phyloP scores from a whole-genome alignment of 2,888 invertebrate species.

The Drosophila nr. fundita region DNA sequence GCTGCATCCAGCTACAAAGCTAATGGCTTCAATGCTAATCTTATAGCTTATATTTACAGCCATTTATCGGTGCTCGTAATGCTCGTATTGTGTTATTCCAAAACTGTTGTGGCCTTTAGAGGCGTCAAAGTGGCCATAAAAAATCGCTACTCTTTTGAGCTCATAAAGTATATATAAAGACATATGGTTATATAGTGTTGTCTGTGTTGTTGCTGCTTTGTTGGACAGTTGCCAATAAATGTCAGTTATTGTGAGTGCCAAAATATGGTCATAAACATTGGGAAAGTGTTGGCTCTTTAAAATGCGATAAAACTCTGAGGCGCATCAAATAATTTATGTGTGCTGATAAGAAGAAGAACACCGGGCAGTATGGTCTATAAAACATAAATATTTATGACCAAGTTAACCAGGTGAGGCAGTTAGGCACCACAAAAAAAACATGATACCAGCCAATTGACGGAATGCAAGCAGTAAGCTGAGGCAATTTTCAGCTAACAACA shows the following conservation, averaged over 20 bases:
- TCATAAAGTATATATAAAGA: slow-evolving; percentile 51
- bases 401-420: slow-evolving; percentile 20
- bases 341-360: slow-evolving; percentile 58
- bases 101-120: slow-evolving; percentile 40
- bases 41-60: slow-evolving; percentile 18
- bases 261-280: slow-evolving; percentile 73
- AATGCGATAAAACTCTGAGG: slow-evolving; percentile 76
- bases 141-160: slow-evolving; percentile 43
- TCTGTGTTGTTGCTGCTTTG: slow-evolving; percentile 24
- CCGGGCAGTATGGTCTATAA: slow-evolving; percentile 39
- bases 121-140: slow-evolving; percentile 64
- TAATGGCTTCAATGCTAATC: slow-evolving; percentile 9
- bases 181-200: slow-evolving; percentile 33
- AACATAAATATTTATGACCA: slow-evolving; percentile 54
- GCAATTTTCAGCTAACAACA: slow-evolving; percentile 52
- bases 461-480: slow-evolving; percentile 11
- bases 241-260: slow-evolving; percentile 65
- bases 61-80: slow-evolving; percentile 13
- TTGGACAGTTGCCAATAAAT: slow-evolving; percentile 72
- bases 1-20: not conserved
- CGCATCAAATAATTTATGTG: slow-evolving; percentile 74
- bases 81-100: slow-evolving; percentile 23
- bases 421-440: slow-evolving; percentile 1
- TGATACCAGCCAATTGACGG: slow-evolving; percentile 22
- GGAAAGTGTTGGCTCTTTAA: slow-evolving; percentile 59